phyloP scores from a whole-genome alignment of 2,797 vertebrate genomes.

The Micrastur ruficollis region DNA sequence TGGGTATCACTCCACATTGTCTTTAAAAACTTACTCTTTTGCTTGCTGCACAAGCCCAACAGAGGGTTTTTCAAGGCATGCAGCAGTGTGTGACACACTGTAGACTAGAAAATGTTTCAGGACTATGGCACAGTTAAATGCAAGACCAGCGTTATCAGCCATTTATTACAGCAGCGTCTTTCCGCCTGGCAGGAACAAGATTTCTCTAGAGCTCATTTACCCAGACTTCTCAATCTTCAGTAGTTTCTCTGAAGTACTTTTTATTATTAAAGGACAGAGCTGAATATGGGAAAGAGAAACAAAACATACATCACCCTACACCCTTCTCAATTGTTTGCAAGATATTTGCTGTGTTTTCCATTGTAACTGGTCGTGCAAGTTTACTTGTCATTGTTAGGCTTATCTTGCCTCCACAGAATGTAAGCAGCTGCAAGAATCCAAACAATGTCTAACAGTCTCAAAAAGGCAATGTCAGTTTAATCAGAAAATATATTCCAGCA shows the following conservation, averaged over 20 bases:
- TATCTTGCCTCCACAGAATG: not conserved
- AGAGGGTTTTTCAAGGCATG: not conserved
- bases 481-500: conserved; percentile 5
- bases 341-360: not conserved
- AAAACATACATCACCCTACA: not conserved
- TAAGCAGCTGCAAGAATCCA: not conserved
- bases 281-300: not conserved
- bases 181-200: not conserved
- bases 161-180: not conserved
- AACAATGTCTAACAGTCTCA: not conserved
- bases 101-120: not conserved
- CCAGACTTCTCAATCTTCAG: not conserved
- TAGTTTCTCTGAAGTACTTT: not conserved
- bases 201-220: not conserved
- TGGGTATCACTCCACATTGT: not conserved
- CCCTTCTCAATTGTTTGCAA: not conserved
- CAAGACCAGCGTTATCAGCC: not conserved
- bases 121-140: not conserved
- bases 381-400: not conserved
- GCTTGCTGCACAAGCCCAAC: not conserved
- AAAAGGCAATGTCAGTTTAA: not conserved
- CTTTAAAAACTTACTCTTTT: not conserved
- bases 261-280: not conserved
- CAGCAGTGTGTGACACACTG: not conserved
- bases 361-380: not conserved